phyloP scores from a whole-genome alignment of 2,113 vertebrate genomes.

The sheep (Ovis aries) region DNA sequence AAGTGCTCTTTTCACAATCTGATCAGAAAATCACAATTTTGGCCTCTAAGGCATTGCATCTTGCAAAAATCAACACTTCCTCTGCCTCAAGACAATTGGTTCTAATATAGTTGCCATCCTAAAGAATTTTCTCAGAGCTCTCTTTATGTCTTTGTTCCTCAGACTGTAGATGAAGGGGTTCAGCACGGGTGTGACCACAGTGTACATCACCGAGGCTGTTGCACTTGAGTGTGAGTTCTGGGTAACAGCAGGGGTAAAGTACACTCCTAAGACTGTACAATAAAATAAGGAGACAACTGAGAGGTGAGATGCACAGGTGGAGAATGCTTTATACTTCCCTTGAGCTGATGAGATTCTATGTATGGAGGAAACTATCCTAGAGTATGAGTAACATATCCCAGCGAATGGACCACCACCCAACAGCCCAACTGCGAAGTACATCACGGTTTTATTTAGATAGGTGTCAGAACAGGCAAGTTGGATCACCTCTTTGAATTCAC shows the following conservation, averaged over 20 bases:
- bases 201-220: not conserved
- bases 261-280: not conserved
- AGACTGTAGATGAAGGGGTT: not conserved
- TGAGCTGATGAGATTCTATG: not conserved
- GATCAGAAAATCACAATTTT: not conserved
- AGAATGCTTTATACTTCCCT: not conserved
- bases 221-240: not conserved
- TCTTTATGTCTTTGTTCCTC: not conserved
- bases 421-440: not conserved
- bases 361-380: not conserved
- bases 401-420: not conserved
- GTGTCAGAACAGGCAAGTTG: slow-evolving; percentile 39
- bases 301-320: not conserved
- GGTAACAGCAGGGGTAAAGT: not conserved
- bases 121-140: not conserved
- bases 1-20: not conserved
- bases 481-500: slow-evolving; percentile 29
- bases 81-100: not conserved
- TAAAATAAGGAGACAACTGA: not conserved
- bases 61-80: not conserved
- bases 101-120: not conserved
- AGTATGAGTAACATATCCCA: not conserved
- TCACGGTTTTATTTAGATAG: not conserved
- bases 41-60: no score
- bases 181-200: not conserved